Base-by-base conservation (phyloP, 2,888 invertebrate genomes). In the Plebejus argus region DNA sequence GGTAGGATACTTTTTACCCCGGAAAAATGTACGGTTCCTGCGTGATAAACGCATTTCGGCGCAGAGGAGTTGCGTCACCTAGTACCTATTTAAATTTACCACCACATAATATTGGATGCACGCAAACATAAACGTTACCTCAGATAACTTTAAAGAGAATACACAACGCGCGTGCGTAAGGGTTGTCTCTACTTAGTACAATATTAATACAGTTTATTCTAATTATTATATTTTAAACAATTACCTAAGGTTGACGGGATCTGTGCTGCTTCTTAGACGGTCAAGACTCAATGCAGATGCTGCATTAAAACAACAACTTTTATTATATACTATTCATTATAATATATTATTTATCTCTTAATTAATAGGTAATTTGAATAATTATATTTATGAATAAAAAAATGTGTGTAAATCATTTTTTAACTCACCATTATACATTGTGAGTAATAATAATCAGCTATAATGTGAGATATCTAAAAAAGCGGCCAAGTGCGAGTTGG, bases 361-460 rank as follows among this genome's bases (percentile, higher is more conserved):
- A 58, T 20, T 58, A 58, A 20, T 58, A n/a, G 20, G n/a, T 58
- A n/a, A 58, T 58, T 58, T 58, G 56, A 58, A 58, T n/a, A n/a
- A n/a, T n/a, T 58, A 20, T 8, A 58, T 58, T 58, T 58, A 6
- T n/a, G 2, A 58, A n/a, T n/a, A n/a, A n/a, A n/a, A 58, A 58
- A 7, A n/a, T 20, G 7, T 20, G 18, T 58, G 3, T 18, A 58
- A 58, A 53, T 53, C 56, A n/a, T 18, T 18, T 18, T 56, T 56
- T n/a, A 53, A 53, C 53, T 39, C 3, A 39, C 10, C 39, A 39
- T 39, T 39, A 1, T 10, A 10, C 33, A 33, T 5, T 33, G 33
- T 33, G 33, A 39, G 2, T 39, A 39, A 39, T n/a, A n/a, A n/a
- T 53, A 53, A 53, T 53, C 53, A 18, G 53, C 53, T 18, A n/a